Evolutionary conservation across 2,113 vertebrate genomes (phyloP).

Genomic region (Nyctibius bracteatus): DNA sequence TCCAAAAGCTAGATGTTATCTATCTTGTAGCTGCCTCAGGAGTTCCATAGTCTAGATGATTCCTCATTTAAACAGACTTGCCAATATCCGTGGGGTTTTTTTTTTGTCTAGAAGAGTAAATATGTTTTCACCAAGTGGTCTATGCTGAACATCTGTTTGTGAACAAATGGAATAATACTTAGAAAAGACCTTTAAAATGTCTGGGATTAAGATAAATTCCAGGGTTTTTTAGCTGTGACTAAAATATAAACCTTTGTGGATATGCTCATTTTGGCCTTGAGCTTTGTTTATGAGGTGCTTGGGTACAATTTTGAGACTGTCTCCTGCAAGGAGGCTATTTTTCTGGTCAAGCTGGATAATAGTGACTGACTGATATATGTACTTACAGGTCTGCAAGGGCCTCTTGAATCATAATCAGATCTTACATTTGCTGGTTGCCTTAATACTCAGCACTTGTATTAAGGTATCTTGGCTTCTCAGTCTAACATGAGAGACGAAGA

Average conservation of each 20-base stretch:
- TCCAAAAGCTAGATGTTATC: conserved; percentile 15
- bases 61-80: neutral
- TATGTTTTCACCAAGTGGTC: neutral
- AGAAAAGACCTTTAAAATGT: neutral
- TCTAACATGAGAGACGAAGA: neutral
- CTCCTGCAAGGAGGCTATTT: neutral
- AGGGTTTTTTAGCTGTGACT: neutral
- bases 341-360: neutral
- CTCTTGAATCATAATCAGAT: neutral
- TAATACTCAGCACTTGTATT: neutral
- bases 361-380: neutral
- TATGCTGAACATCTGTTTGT: neutral
- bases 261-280: neutral
- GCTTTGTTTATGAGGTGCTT: neutral
- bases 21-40: neutral
- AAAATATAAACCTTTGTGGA: neutral
- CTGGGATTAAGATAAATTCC: neutral
- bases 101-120: neutral
- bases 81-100: neutral
- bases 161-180: neutral
- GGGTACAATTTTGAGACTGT: neutral
- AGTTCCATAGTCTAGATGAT: neutral
- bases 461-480: neutral
- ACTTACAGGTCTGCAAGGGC: neutral
- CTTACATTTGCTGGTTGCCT: neutral